Evolutionary conservation across 2,113 vertebrate genomes (phyloP), one percentile per base, ranked within the genome.

Genomic region (Zosterops japonicus): DNA sequence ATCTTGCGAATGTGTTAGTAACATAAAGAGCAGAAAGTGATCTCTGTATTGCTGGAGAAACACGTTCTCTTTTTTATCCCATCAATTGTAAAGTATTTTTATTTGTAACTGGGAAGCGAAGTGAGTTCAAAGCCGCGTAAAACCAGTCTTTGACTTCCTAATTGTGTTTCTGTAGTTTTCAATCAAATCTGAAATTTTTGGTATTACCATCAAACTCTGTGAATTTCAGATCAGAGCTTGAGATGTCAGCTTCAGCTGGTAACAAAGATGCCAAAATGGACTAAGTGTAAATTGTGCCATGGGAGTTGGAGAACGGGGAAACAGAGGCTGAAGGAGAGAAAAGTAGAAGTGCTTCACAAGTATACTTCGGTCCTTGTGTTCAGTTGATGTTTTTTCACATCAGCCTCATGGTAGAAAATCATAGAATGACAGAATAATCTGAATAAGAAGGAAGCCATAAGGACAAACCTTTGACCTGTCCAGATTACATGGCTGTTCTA

Each of bases 361-460:
- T 49, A 18, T 28, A 14, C 20, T 47, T 72, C 5, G 1, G 7
- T 80, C 29, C 31, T 67, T 57, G 12, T 41, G 14, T 60, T 86
- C 49, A n/a, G 29, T 18, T 1, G 0, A 19, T 23, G 6, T 0
- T 41, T 79, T 74, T 86, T 56, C 47, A 50, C 8, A 13, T 49
- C n/a, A 82, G 1, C 8, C 3, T 90, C 14, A 8, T 42, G 29
- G 2, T 52, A 11, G n/a, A 19, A 76, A 89, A 28, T 52, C 63
- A 60, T 33, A 52, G 63, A 44, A 69, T 27, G 39, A 33, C 55
- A 28, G 63, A 87, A 36, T 20, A 39, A 52, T 2, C 46, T 60
- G 33, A 28, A 18, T 44, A 9, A 22, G 72, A 52, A 68, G 36
- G 27, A 28, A 21, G 8, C 7, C 28, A 19, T 6, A 23, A 12